Evolutionary conservation across 2,797 vertebrate genomes (phyloP).

Genomic region (Ambastaia sidthimunki): DNA sequence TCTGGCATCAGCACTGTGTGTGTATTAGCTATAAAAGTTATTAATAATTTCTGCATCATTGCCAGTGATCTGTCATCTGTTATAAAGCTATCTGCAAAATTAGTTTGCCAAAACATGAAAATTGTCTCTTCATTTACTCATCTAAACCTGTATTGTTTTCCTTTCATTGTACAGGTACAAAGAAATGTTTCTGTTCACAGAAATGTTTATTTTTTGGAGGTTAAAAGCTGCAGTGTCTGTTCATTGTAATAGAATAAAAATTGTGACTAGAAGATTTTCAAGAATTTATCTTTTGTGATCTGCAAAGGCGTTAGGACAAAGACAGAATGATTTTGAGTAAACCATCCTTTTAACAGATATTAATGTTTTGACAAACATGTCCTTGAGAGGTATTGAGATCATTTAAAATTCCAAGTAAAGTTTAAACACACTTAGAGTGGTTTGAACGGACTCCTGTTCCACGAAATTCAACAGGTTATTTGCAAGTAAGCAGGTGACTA

Average conservation of each 20-base stretch:
- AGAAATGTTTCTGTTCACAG: background rate
- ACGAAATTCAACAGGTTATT: conserved; percentile 4
- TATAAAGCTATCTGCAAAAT: background rate
- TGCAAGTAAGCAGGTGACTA: conserved; percentile 20
- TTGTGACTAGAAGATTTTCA: too few species aligned
- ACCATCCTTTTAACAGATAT: background rate
- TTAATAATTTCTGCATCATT: conserved; percentile 69
- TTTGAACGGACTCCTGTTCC: background rate
- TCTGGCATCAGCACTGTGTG: conserved; percentile 68
- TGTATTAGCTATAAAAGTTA: conserved; percentile 58
- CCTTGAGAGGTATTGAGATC: background rate
- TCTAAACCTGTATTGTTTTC: background rate
- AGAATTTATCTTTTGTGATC: background rate
- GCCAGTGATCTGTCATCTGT: background rate
- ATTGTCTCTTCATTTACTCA: background rate
- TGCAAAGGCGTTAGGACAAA: background rate
- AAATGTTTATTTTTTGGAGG: background rate
- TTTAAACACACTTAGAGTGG: conserved; percentile 3
- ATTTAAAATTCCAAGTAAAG: conserved; percentile 22
- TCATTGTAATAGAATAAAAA: background rate
- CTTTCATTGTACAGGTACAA: background rate
- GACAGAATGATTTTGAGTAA: background rate
- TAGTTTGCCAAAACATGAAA: background rate
- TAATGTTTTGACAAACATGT: conserved; percentile 9
- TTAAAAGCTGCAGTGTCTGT: background rate